Evolutionary conservation across 2,888 invertebrate species (phyloP).

Genomic region (Nomada lathburiana): DNA sequence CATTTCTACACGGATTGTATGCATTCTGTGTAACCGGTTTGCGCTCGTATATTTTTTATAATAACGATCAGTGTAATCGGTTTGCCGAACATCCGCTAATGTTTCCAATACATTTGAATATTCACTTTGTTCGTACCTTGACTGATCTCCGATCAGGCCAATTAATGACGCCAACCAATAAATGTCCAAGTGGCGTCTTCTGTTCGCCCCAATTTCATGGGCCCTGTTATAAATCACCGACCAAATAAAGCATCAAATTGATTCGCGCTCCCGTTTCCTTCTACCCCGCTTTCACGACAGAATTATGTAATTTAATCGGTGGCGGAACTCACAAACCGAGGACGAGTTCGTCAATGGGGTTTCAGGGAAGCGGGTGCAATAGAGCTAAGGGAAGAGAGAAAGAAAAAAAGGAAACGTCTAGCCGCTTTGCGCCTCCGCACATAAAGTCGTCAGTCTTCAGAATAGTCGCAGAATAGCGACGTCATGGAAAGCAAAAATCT

Average conservation of each 20-base stretch:
- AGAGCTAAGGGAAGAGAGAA: not conserved
- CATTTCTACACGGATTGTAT: no score
- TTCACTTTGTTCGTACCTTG: no score
- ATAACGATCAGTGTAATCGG: no score
- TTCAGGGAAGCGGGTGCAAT: not conserved
- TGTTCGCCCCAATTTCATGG: not conserved
- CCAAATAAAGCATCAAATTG: not conserved
- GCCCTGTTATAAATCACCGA: not conserved
- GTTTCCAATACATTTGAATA: not conserved
- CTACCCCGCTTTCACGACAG: not conserved
- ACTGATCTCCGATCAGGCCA: no score
- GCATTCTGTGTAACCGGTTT: no score
- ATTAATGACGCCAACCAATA: not conserved
- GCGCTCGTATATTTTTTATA: no score
- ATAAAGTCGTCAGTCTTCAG: slow-evolving; percentile 62
- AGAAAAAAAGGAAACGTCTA: not conserved
- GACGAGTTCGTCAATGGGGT: not conserved
- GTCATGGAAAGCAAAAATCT: slow-evolving; percentile 59
- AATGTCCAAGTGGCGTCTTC: no score
- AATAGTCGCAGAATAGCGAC: slow-evolving; percentile 46
- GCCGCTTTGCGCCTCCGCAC: slow-evolving; percentile 9
- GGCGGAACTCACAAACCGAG: not conserved
- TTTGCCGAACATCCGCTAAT: not conserved
- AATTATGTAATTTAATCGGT: not conserved
- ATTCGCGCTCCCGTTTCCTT: not conserved